A percentile compares a stretch with the other conserved stretches of the same genome.
Conservation (phyloP, 2,888 invertebrate genomes). For the Isotomurus palustris region DNA sequence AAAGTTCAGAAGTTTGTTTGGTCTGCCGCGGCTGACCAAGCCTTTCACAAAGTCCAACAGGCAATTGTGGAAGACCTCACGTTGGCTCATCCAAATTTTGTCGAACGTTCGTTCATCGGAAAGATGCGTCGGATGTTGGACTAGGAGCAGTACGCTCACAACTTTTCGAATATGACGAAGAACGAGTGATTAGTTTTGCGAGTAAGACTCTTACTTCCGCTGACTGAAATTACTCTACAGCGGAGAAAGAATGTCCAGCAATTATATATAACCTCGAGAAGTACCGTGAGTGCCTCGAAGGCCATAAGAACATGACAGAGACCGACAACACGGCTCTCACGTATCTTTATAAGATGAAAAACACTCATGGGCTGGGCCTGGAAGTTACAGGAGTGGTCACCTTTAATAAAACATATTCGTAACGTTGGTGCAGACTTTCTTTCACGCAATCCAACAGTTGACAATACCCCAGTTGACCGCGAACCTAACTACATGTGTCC, state of each 20-base stretch:
- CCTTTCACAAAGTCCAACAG: conserved; percentile 24
- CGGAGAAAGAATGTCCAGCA: background rate
- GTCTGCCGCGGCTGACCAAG: conserved; percentile 6
- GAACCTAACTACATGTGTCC: background rate
- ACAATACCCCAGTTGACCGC: background rate
- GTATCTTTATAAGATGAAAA: conserved; percentile 7
- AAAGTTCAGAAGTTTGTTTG: too few relatives aligned
- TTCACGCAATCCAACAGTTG: conserved; percentile 12
- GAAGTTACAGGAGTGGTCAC: conserved; percentile 10
- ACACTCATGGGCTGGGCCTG: conserved; percentile 17
- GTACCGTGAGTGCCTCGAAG: conserved; percentile 6
- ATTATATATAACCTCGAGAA: background rate
- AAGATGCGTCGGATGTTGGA: conserved; percentile 1
- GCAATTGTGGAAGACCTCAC: conserved; percentile 10
- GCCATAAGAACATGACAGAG: conserved; percentile 4
- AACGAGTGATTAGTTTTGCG: background rate
- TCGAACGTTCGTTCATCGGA: conserved; percentile 7
- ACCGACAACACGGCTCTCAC: conserved; percentile 6
- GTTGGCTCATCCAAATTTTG: conserved; percentile 6
- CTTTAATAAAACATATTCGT: conserved; percentile 1
- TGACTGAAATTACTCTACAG: background rate
- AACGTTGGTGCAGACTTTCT: conserved; percentile 16
- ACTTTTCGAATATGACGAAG: background rate
- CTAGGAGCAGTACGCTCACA: conserved; percentile 7
- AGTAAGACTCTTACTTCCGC: conserved; percentile 3